phyloP scores from a whole-genome alignment of 2,113 vertebrate genomes.

The Climacteris rufus region DNA sequence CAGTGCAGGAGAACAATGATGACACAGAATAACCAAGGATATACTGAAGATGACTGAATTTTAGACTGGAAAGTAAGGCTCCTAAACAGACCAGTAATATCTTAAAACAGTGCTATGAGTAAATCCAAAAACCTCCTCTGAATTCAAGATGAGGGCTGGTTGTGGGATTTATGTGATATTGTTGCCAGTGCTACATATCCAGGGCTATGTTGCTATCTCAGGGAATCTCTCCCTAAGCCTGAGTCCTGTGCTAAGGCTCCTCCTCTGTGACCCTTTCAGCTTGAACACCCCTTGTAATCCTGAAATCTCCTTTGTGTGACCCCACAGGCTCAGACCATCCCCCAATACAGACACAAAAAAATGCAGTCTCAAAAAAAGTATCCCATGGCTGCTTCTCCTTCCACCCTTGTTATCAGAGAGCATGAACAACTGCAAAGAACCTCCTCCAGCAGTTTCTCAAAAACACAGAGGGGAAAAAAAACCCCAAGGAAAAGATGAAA shows the following conservation, averaged over 20 bases:
- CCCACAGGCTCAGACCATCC: background rate
- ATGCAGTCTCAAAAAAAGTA: background rate
- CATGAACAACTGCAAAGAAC: background rate
- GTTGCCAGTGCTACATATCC: background rate
- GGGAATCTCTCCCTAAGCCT: background rate
- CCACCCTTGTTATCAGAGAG: background rate
- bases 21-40: background rate
- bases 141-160: background rate
- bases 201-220: background rate
- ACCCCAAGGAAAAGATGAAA: background rate
- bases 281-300: background rate
- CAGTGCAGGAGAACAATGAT: accelerated
- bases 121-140: background rate
- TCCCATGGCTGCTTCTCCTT: background rate
- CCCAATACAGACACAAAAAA: background rate
- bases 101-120: background rate
- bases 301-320: background rate
- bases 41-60: accelerated
- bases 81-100: background rate
- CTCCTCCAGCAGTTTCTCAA: background rate
- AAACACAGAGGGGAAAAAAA: background rate
- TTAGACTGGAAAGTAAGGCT: background rate
- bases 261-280: background rate
- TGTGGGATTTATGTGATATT: background rate
- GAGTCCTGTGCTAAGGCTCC: background rate